phyloP scores from a whole-genome alignment of 2,888 invertebrate genomes.

The Dryobotodes eremita region DNA sequence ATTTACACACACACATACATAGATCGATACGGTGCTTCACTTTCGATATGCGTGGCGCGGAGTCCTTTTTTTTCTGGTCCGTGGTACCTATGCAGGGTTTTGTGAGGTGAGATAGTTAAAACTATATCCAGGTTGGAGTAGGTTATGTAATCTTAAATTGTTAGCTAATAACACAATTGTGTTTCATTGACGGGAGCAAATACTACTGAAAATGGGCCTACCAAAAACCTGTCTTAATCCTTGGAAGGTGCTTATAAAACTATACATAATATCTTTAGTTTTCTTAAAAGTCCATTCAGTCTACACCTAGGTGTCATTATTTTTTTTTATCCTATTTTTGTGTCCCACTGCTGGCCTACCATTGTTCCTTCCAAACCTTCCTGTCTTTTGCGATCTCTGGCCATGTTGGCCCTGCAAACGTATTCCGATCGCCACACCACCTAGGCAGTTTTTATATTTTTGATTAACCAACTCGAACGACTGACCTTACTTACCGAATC shows the following conservation, averaged over 20 bases:
- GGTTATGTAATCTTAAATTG: background rate
- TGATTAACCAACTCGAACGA: background rate
- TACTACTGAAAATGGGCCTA: background rate
- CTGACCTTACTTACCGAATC: background rate
- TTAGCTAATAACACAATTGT: background rate
- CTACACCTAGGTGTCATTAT: background rate
- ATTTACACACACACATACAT: no score
- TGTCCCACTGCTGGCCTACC: no score
- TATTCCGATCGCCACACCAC: no score
- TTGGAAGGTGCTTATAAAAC: background rate
- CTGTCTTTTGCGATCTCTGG: no score
- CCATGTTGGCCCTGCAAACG: no score
- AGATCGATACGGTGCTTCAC: no score
- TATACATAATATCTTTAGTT: background rate
- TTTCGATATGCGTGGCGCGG: no score
- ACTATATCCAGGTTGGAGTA: background rate
- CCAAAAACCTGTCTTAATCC: background rate
- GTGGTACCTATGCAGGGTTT: background rate
- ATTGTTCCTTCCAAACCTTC: no score
- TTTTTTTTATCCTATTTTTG: no score
- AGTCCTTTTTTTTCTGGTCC: no score
- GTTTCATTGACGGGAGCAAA: background rate
- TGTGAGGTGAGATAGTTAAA: background rate
- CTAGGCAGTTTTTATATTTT: background rate
- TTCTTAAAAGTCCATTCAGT: background rate